These are phyloP conservation scores for Heteromormyrus szaboi DNA, from an alignment of 2,797 vertebrate genomes.

Conservation along the genomic window DNA sequence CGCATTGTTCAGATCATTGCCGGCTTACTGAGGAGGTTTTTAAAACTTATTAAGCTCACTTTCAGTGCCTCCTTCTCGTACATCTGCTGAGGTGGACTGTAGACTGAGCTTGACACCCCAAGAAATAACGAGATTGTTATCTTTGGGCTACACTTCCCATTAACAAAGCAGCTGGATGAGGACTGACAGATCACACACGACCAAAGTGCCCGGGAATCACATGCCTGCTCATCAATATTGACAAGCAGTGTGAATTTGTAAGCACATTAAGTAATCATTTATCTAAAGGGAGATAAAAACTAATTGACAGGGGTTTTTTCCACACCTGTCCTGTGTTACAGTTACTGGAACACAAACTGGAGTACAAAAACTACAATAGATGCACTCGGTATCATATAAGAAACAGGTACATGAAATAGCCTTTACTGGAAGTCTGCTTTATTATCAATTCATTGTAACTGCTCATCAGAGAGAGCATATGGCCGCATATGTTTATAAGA, in stretches of 20 bases:
- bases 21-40: neutral
- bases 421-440: neutral
- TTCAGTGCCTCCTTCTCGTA: neutral
- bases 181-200: neutral
- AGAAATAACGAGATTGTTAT: neutral
- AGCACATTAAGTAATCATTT: neutral
- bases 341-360: neutral
- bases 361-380: neutral
- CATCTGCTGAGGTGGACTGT: neutral
- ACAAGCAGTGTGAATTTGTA: neutral
- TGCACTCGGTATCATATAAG: neutral
- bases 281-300: neutral
- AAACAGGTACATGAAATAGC: neutral
- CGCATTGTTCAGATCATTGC: neutral
- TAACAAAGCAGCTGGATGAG: neutral
- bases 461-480: neutral
- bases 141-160: neutral
- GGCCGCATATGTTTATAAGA: neutral
- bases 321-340: neutral
- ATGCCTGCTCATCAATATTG: neutral
- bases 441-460: neutral
- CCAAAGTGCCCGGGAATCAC: neutral
- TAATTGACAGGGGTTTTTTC: neutral
- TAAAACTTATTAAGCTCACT: neutral
- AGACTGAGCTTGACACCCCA: neutral